Evolutionary conservation across 2,113 vertebrate species (phyloP).

Genomic region (Gobius niger): DNA sequence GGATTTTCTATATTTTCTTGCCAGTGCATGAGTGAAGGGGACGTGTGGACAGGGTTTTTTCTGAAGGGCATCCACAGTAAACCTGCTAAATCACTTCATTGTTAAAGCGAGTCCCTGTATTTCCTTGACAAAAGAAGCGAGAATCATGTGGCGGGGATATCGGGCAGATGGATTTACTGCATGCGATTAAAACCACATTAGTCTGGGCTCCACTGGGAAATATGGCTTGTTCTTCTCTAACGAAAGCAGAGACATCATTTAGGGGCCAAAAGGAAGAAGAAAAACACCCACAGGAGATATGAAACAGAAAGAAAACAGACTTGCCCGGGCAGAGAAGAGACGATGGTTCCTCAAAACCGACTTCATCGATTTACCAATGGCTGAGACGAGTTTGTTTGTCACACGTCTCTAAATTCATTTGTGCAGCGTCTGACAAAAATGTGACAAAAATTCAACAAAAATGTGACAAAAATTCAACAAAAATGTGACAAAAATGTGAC

Average conservation of each 20-base stretch:
- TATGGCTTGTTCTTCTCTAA: conserved; percentile 47
- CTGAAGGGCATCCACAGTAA: too few species aligned
- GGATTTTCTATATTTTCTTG: too few species aligned
- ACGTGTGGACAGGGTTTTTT: too few species aligned
- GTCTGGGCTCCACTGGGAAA: conserved; percentile 49
- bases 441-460: too few species aligned
- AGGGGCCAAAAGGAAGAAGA: background rate
- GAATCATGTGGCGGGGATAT: conserved; percentile 23
- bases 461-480: too few species aligned
- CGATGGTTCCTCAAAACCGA: background rate
- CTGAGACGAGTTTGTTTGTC: conserved; percentile 1
- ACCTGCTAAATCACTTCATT: too few species aligned
- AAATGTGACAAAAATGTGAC: too few species aligned
- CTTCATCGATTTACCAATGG: background rate
- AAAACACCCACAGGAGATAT: conserved; percentile 23
- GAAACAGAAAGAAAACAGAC: background rate
- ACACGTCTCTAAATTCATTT: conserved; percentile 29
- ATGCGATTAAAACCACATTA: conserved; percentile 66
- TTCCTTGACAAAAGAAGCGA: background rate
- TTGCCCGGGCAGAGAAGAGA: conserved; percentile 20
- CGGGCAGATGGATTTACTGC: conserved; percentile 56
- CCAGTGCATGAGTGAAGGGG: too few species aligned
- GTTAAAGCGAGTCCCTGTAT: background rate
- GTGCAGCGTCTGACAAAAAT: background rate
- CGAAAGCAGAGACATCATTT: conserved; percentile 30